Evolutionary conservation across 2,113 vertebrate genomes (phyloP).

Genomic region (Dasypus novemcinctus): DNA sequence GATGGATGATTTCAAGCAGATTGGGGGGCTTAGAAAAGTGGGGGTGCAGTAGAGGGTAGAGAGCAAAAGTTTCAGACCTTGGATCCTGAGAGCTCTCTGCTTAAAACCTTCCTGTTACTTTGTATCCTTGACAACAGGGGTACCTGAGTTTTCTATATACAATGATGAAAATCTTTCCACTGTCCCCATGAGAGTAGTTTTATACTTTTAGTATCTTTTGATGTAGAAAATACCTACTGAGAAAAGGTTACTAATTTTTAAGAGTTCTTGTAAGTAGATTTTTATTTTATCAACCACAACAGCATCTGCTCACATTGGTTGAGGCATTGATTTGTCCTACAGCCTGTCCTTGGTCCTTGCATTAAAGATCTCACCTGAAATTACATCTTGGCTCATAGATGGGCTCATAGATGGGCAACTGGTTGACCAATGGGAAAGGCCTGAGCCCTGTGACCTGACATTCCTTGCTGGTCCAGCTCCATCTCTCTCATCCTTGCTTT

Average conservation of each 20-base stretch:
- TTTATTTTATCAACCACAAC: neutral
- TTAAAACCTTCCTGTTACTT: neutral
- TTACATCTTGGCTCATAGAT: neutral
- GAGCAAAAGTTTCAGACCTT: neutral
- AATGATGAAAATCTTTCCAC: neutral
- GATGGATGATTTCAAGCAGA: slow-evolving; percentile 40
- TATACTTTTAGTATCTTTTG: neutral
- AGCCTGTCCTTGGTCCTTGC: neutral
- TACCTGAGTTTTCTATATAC: neutral
- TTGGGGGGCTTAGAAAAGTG: neutral
- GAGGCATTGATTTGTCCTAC: neutral
- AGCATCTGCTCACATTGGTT: neutral
- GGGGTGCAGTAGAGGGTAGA: neutral
- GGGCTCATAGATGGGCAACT: neutral
- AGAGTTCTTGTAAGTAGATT: neutral
- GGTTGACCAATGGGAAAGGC: neutral
- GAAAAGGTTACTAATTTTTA: neutral
- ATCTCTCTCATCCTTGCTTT: neutral
- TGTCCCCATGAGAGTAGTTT: neutral
- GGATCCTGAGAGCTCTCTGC: neutral
- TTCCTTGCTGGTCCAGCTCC: neutral
- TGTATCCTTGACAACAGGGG: neutral
- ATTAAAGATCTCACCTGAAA: neutral
- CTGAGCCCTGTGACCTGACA: neutral
- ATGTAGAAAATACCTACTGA: neutral